Conservation (phyloP, 2,888 invertebrate species). For the Gryllus longicercus region DNA sequence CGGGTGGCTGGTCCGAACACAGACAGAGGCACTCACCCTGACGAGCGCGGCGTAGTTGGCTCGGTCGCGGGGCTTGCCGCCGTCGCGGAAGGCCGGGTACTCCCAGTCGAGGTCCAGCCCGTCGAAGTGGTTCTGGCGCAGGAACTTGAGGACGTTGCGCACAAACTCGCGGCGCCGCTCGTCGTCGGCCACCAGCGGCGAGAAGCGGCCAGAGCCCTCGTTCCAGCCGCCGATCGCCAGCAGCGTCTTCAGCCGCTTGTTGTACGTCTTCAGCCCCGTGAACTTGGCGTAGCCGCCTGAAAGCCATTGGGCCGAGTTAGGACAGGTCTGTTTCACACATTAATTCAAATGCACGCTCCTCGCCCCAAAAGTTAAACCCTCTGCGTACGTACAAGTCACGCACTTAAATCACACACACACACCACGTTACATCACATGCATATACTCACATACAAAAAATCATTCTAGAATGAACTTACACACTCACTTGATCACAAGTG, state of each 20-base stretch:
- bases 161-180: slow-evolving; percentile 72
- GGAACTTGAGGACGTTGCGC: slow-evolving; percentile 55
- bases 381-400: no score
- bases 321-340: no score
- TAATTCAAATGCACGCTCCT: no score
- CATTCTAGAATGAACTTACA: no score
- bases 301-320: neutral
- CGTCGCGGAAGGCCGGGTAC: slow-evolving; percentile 78
- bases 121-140: slow-evolving; percentile 88
- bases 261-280: slow-evolving; percentile 87
- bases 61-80: slow-evolving; percentile 69
- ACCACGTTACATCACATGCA: no score
- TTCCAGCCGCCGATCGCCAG: slow-evolving; percentile 94
- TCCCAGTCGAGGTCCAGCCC: slow-evolving; percentile 93
- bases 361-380: no score
- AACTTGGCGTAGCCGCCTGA: slow-evolving; percentile 91
- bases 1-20: no score
- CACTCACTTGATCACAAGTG: no score
- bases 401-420: no score
- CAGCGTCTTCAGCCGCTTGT: slow-evolving; percentile 84
- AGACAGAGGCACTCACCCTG: slow-evolving; percentile 52
- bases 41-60: slow-evolving; percentile 86
- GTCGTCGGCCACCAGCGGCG: slow-evolving; percentile 77
- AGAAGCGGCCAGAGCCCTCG: slow-evolving; percentile 85
- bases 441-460: no score